Evolutionary conservation across 2,797 vertebrate species (phyloP).

Genomic region (Takifugu ocellatus): DNA sequence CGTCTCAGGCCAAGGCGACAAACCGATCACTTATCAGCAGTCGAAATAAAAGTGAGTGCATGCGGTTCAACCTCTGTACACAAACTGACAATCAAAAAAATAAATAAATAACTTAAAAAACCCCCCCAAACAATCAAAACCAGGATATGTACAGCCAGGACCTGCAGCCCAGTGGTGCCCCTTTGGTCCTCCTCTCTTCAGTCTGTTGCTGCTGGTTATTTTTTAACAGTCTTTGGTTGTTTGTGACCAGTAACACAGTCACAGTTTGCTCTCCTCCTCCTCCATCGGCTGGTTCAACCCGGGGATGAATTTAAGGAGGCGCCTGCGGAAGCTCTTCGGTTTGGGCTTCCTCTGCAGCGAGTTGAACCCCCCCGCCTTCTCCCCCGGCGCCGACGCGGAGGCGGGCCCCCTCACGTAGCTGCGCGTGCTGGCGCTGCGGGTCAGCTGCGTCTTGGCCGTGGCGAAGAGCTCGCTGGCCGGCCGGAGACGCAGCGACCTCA

Average conservation of each 20-base stretch:
- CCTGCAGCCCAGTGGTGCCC: conserved; percentile 15
- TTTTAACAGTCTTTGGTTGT: conserved; percentile 41
- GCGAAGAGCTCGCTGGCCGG: conserved; percentile 74
- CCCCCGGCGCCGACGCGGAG: conserved; percentile 52
- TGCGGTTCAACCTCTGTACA: conserved; percentile 55
- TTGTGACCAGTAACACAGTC: conserved; percentile 31
- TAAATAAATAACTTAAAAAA: conserved; percentile 82
- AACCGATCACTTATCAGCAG: conserved; percentile 19
- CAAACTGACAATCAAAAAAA: conserved; percentile 47
- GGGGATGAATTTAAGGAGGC: conserved; percentile 92
- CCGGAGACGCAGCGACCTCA: conserved; percentile 48
- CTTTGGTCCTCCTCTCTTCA: conserved; percentile 56
- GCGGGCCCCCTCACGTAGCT: conserved; percentile 65
- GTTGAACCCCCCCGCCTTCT: conserved; percentile 68
- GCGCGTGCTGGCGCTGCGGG: conserved; percentile 86
- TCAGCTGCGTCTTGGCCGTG: conserved; percentile 71
- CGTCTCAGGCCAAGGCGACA: conserved; percentile 12
- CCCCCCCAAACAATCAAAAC: conserved; percentile 2
- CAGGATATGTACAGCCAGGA: conserved; percentile 51
- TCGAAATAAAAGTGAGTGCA: conserved; percentile 35
- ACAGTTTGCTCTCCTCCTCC: conserved; percentile 96
- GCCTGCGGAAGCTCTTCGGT: conserved; percentile 86
- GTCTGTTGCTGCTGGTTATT: conserved; percentile 22
- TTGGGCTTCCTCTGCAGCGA: conserved; percentile 81
- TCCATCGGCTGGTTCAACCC: conserved; percentile 91